Evolutionary conservation across 2,113 vertebrate genomes (phyloP).

Genomic region (Podiceps cristatus): DNA sequence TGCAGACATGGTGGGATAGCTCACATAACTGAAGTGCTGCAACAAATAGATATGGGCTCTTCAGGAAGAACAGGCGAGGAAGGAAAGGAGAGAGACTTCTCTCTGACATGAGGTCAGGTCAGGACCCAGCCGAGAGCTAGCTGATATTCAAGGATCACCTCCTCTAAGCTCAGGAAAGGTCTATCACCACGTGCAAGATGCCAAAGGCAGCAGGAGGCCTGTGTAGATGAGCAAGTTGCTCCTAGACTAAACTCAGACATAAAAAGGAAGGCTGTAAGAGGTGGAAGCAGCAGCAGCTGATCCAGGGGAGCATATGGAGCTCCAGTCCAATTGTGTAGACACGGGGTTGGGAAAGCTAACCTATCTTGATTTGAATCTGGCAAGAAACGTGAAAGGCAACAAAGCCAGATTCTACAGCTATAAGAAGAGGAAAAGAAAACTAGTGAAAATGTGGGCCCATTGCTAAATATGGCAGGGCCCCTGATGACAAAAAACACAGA

Average conservation of each 20-base stretch:
- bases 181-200: background rate
- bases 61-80: background rate
- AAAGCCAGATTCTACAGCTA: background rate
- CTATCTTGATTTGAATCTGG: background rate
- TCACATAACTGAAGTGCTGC: background rate
- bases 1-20: background rate
- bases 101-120: background rate
- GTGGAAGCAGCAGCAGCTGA: background rate
- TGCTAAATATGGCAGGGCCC: accelerated
- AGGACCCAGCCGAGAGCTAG: background rate
- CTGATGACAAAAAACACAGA: background rate
- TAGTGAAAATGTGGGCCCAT: background rate
- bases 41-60: background rate
- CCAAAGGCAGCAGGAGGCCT: background rate
- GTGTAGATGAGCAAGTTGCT: background rate
- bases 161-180: background rate
- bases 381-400: background rate
- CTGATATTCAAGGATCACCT: background rate
- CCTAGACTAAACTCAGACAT: background rate
- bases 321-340: background rate
- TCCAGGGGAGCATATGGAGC: background rate
- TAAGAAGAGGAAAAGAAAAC: background rate
- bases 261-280: background rate
- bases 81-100: background rate
- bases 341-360: background rate